Evolutionary conservation across 2,888 invertebrate species (phyloP).

Genomic region (Drosophila pseudotalamancana): DNA sequence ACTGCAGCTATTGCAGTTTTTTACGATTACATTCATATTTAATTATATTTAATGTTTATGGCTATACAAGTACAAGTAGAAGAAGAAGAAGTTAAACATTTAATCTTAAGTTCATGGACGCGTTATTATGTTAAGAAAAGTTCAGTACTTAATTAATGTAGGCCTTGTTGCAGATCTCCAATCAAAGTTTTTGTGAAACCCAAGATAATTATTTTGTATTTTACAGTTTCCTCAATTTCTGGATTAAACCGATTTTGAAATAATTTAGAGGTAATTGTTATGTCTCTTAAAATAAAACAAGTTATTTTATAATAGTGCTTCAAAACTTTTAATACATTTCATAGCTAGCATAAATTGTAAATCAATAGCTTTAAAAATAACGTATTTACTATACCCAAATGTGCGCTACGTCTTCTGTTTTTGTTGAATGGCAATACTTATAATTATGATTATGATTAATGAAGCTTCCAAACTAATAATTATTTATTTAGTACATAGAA

Average conservation of each 20-base stretch:
- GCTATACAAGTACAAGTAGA: constrained; percentile 2
- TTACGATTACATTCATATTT: neutral
- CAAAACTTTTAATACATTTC: too few species aligned
- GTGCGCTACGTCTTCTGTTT: neutral
- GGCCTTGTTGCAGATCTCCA: neutral
- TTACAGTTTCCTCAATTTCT: neutral
- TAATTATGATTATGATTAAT: neutral
- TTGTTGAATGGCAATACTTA: too few species aligned
- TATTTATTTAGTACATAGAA: neutral
- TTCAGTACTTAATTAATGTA: neutral
- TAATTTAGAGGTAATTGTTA: neutral
- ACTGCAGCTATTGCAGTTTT: constrained; percentile 19
- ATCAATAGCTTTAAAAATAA: too few species aligned
- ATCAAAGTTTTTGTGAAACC: neutral
- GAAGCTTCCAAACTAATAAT: constrained; percentile 2
- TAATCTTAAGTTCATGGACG: constrained; percentile 9
- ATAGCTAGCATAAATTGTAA: too few species aligned
- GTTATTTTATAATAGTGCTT: neutral
- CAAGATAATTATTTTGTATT: neutral
- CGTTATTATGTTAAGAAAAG: neutral
- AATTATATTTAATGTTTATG: neutral
- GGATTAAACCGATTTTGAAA: neutral
- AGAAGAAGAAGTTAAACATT: neutral
- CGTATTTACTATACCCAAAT: neutral
- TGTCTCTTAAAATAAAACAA: neutral